Percentiles rank a stretch among this genome's conserved stretches.
These are phyloP conservation scores for Zophobas atratus DNA, from an alignment of 1,140 invertebrate genomes.

Conservation along the genomic window DNA sequence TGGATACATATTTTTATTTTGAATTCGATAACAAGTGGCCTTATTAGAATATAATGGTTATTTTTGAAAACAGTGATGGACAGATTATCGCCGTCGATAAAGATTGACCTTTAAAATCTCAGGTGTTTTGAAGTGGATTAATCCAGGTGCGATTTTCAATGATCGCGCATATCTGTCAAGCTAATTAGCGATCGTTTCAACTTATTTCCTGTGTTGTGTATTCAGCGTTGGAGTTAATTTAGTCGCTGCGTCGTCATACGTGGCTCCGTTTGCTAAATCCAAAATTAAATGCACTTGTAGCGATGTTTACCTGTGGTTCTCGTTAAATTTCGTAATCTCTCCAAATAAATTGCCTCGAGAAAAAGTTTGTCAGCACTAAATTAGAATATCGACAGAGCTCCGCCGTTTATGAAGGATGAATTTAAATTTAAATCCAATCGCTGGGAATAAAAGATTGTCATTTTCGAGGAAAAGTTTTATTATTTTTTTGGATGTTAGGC, in stretches of 20 bases:
- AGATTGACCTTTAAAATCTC: not conserved
- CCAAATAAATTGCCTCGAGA: not conserved
- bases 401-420: slow-evolving; percentile 12
- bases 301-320: not conserved
- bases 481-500: not conserved
- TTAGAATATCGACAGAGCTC: not conserved
- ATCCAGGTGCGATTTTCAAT: not conserved
- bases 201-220: too few species aligned
- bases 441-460: not conserved
- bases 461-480: not conserved
- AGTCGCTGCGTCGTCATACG: too few species aligned
- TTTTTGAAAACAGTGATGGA: not conserved
- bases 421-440: slow-evolving; percentile 28
- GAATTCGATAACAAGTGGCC: too few species aligned
- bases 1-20: too few species aligned
- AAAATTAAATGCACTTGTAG: not conserved
- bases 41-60: not conserved
- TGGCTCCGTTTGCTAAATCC: not conserved
- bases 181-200: too few species aligned
- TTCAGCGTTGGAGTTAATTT: too few species aligned
- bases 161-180: too few species aligned
- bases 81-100: not conserved
- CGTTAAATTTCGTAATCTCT: not conserved
- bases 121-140: not conserved
- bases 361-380: not conserved